phyloP scores from a whole-genome alignment of 2,888 invertebrate genomes.

The Helleia helle region DNA sequence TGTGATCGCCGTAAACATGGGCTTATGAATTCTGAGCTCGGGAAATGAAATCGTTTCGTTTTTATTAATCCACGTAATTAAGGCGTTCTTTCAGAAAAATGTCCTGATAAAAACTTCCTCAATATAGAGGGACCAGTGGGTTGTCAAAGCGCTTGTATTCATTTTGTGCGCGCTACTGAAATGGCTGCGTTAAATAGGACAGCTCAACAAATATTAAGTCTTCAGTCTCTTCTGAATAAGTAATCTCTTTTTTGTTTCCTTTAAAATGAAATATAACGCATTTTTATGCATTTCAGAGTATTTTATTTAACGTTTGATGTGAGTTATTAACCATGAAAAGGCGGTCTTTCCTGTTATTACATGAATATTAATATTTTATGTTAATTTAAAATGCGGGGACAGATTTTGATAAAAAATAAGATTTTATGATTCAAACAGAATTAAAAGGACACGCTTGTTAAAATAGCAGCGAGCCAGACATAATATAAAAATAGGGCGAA shows the following conservation, averaged over 20 bases:
- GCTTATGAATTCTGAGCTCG: constrained; percentile 28
- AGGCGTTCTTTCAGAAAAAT: constrained; percentile 12
- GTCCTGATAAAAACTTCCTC: constrained; percentile 14
- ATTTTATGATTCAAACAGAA: no score
- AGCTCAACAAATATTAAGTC: background rate
- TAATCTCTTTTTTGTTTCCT: background rate
- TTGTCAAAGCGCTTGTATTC: constrained; percentile 15
- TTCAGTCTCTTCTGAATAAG: background rate
- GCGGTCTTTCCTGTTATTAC: no score
- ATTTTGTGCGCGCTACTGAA: constrained; percentile 11
- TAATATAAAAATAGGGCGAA: no score
- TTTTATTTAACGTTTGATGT: no score
- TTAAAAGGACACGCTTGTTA: no score
- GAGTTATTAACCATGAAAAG: no score
- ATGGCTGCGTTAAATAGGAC: constrained; percentile 1
- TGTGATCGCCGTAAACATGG: constrained; percentile 20
- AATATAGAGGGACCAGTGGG: constrained; percentile 14
- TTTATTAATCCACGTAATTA: constrained; percentile 29
- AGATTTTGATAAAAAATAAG: no score
- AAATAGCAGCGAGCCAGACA: no score
- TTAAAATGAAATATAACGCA: no score
- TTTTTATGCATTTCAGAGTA: no score
- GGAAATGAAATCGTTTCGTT: constrained; percentile 23
- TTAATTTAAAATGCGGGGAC: no score
- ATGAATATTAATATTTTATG: no score